Base-by-base conservation (phyloP, 2,797 vertebrate species). In the Huso huso region DNA sequence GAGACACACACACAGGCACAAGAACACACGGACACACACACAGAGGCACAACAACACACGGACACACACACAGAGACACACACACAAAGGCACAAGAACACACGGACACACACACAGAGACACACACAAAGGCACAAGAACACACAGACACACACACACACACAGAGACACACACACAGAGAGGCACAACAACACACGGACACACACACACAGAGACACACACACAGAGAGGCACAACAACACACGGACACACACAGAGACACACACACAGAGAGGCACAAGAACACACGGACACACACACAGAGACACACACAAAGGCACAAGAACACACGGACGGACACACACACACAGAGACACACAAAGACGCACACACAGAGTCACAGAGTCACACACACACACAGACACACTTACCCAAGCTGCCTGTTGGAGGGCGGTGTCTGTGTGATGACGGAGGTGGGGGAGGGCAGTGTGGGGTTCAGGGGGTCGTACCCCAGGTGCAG, bases 381-480 rank as follows among this genome's bases (percentile, higher is more conserved):
- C 6, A 66, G 2, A 18, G 15, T 18, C 15, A 18, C 15, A 18
- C 15, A 18, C 15, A 18, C 23, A 49, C 50, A 9, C 5, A 62
- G 67, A 66, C 7, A 53, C 18, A 76, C 84, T 92, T 87, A 98
- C 96, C 93, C 84, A 0, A 99, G 91, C 64, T 94, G 93, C 64
- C 96, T 86, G 91, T 93, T 95, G 83, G 95, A 92, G 55, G 96
- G 95, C 12, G 96, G 96, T 0, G 96, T 91, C 85, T 96, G 94
- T 12, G 96, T 99, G 82, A 99, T 99, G 83, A 99, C 96, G 0
- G 96, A 99, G 37, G 96, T 99, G 12, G 96, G 96, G n/a, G 96
- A 99, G 4, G 96, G 95, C 75, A 98, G 88, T 1, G 95, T 95
- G 52, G 94, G 92, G 64, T 95, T 93, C 65, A 98, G 87, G 4